Conservation (phyloP, 2,113 vertebrate genomes). For the Sorex araneus region DNA sequence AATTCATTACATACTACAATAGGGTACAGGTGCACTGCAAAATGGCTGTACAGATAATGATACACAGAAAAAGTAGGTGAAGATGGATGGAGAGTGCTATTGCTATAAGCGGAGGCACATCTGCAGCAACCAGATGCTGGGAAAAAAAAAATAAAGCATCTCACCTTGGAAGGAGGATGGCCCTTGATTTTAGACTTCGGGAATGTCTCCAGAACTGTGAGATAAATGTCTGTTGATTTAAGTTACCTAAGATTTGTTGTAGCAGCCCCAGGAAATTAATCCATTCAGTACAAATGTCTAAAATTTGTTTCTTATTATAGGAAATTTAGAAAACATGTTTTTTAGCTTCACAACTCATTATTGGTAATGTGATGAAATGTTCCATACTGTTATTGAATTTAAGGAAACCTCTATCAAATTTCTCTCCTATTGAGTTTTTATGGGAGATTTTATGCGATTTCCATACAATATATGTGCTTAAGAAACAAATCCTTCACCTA, state of each 20-base stretch:
- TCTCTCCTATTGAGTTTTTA: neutral
- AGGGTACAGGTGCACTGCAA: neutral
- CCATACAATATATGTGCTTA: neutral
- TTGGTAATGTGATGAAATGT: neutral
- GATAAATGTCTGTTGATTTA: neutral
- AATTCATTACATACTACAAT: neutral
- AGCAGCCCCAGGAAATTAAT: neutral
- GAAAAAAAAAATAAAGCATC: neutral
- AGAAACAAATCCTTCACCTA: neutral
- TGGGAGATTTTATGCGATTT: neutral
- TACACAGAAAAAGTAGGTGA: neutral
- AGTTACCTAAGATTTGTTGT: neutral
- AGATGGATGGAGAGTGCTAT: neutral
- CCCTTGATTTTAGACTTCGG: neutral
- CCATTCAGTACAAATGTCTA: neutral
- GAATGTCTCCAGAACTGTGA: neutral
- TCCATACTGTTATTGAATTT: neutral
- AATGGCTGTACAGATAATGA: neutral
- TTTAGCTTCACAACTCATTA: neutral
- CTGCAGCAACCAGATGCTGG: neutral
- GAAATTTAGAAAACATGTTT: constrained; percentile 18
- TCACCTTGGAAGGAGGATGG: neutral
- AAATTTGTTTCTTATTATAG: neutral
- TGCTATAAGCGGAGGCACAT: neutral
- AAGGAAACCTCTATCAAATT: neutral